Conservation (phyloP, 2,113 vertebrate species). For the Felis chaus region DNA sequence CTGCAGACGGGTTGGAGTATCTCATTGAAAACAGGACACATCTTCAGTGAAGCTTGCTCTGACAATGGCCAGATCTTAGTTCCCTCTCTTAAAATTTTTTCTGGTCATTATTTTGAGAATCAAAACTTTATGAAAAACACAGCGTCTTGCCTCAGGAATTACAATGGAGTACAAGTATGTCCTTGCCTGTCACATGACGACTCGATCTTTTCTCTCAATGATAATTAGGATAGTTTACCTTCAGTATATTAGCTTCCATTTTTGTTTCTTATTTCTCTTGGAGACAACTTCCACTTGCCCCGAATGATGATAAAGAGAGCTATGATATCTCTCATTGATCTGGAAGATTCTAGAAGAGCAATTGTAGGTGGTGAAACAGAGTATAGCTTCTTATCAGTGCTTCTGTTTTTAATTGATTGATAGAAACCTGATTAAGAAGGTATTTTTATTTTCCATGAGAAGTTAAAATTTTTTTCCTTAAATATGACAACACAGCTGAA, state of each 20-base stretch:
- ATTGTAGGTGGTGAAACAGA: not conserved
- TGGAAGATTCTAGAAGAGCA: not conserved
- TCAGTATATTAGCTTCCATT: not conserved
- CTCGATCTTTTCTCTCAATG: conserved; percentile 15
- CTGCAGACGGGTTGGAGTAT: not conserved
- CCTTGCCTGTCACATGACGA: not conserved
- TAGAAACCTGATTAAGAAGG: conserved; percentile 42
- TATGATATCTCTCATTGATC: not conserved
- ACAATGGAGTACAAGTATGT: not conserved
- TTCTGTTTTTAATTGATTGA: not conserved
- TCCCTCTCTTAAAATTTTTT: not conserved
- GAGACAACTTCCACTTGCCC: not conserved
- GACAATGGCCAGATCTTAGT: not conserved
- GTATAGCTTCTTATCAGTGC: not conserved
- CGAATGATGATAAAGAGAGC: not conserved
- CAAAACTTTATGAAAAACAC: not conserved
- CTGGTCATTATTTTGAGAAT: conserved; percentile 46
- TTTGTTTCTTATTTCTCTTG: not conserved
- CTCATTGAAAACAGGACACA: not conserved
- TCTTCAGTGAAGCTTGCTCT: conserved; percentile 25
- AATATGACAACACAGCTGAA: not conserved
- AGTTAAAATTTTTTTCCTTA: conserved; percentile 32
- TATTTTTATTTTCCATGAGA: conserved; percentile 72
- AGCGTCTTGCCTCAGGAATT: not conserved
- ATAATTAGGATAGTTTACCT: conserved; percentile 2